Evolutionary conservation across 2,888 invertebrate species (phyloP).

Genomic region (Eristalinus aeneus): DNA sequence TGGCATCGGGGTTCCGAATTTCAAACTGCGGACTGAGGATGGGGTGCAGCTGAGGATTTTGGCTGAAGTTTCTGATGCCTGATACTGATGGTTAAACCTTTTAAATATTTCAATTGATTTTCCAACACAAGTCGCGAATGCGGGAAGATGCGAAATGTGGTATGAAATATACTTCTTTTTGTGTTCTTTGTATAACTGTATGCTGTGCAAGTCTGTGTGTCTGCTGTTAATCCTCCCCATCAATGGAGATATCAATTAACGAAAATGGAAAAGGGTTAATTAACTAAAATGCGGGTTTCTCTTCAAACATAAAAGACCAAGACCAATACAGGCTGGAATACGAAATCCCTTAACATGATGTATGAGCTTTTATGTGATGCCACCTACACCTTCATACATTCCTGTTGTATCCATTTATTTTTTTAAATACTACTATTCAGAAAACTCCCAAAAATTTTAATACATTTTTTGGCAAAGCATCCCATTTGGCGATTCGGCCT

Average conservation of each 20-base stretch:
- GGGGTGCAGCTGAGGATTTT: slow-evolving; percentile 3
- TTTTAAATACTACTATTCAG: slow-evolving; percentile 57
- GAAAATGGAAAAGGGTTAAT: slow-evolving; percentile 78
- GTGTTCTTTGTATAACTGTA: slow-evolving; percentile 4
- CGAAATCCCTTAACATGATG: slow-evolving; percentile 22
- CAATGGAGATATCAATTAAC: slow-evolving; percentile 69
- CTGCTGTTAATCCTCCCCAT: slow-evolving; percentile 52
- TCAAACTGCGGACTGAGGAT: neutral
- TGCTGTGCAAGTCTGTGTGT: slow-evolving; percentile 29
- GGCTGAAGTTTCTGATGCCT: slow-evolving; percentile 59
- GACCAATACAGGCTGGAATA: neutral
- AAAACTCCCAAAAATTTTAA: slow-evolving; percentile 37
- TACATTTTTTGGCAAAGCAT: slow-evolving; percentile 37
- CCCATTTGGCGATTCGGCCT: slow-evolving; percentile 21
- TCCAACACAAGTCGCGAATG: slow-evolving; percentile 55
- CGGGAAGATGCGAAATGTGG: slow-evolving; percentile 58
- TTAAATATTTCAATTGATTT: slow-evolving; percentile 63
- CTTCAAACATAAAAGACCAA: slow-evolving; percentile 53
- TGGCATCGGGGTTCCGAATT: slow-evolving; percentile 10
- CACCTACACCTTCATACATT: neutral
- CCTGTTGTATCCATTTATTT: slow-evolving; percentile 27
- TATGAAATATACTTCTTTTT: slow-evolving; percentile 49
- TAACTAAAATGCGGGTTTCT: slow-evolving; percentile 80
- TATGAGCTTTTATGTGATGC: neutral
- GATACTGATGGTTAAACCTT: slow-evolving; percentile 65